Evolutionary conservation across 2,888 invertebrate species (phyloP).

Genomic region (Drosophila gaucha): DNA sequence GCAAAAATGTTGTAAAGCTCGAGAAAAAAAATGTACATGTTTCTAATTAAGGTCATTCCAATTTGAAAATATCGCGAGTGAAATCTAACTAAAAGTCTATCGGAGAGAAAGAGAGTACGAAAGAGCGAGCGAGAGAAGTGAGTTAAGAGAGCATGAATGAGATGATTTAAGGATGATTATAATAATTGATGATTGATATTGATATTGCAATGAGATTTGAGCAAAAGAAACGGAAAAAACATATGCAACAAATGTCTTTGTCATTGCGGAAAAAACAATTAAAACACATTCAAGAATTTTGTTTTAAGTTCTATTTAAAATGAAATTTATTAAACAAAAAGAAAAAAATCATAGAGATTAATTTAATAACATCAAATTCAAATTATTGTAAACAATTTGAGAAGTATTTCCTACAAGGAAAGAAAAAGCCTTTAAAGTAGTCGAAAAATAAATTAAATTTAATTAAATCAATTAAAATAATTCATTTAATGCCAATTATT

Average conservation of each 20-base stretch:
- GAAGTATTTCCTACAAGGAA: conserved; percentile 82
- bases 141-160: conserved; percentile 38
- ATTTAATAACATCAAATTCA: conserved; percentile 47
- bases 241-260: conserved; percentile 38
- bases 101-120: conserved; percentile 26
- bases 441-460: conserved; percentile 48
- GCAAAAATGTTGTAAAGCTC: conserved; percentile 65
- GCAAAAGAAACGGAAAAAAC: conserved; percentile 28
- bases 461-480: conserved; percentile 52
- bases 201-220: conserved; percentile 20
- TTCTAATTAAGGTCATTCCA: conserved; percentile 80
- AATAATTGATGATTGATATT: conserved; percentile 10
- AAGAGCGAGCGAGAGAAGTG: conserved; percentile 28
- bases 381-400: conserved; percentile 65
- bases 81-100: conserved; percentile 65
- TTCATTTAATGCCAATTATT: conserved; percentile 64
- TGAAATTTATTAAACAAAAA: conserved; percentile 57
- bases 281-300: conserved; percentile 79
- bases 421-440: conserved; percentile 82
- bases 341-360: conserved; percentile 31
- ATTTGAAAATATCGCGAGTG: conserved; percentile 78
- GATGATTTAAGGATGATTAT: conserved; percentile 35
- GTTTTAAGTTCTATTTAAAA: conserved; percentile 78
- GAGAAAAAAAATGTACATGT: conserved; percentile 73
- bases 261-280: conserved; percentile 49